Base-by-base conservation (phyloP, 2,113 vertebrate genomes). In the Scopus umbretta region DNA sequence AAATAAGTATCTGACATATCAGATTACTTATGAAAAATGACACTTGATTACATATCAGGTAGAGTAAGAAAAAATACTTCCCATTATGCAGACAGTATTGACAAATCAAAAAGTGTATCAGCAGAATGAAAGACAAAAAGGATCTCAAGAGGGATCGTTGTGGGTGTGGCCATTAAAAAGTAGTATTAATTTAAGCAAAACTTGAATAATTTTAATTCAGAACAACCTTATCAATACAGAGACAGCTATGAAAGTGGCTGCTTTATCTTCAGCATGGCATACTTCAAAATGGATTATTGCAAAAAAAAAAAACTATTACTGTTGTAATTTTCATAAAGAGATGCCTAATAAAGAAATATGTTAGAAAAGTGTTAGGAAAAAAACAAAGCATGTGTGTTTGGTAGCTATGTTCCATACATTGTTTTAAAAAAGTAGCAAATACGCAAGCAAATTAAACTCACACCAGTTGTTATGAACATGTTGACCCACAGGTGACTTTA, bases 401-500 rank as follows among this genome's bases (percentile, higher is more conserved):
- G 16, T 49, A 88, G 16, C 43, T n/a, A 8, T 26, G 8, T 10
- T 16, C 21, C 12, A 45, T 9, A 30, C 0, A 0, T 15, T 23
- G 20, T 26, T 85, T 40, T 2, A 53, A 26, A 43, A 27, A 47
- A 45, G 2, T 13, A 40, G 7, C 50, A 88, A 81, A 62, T 38
- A 52, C 2, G 7, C 16, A 42, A 63, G 47, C 7, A 94, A 81
- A 47, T 53, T n/a, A 20, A 86, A 71, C 23, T 63, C 26, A 36
- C 4, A 5, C 22, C 32, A 62, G 59, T 34, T 86, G 47, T 58
- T 76, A 7, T 4, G 74, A 84, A 29, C 15, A 21, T 3, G 17
- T 20, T 81, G 78, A 81, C 40, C 80, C 70, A 79, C 2, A 19
- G 62, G 66, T 93, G 90, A 92, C 36, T 92, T 86, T 19, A 8